Evolutionary conservation across 2,113 vertebrate genomes (phyloP).

Genomic region (Syrrhaptes paradoxus): DNA sequence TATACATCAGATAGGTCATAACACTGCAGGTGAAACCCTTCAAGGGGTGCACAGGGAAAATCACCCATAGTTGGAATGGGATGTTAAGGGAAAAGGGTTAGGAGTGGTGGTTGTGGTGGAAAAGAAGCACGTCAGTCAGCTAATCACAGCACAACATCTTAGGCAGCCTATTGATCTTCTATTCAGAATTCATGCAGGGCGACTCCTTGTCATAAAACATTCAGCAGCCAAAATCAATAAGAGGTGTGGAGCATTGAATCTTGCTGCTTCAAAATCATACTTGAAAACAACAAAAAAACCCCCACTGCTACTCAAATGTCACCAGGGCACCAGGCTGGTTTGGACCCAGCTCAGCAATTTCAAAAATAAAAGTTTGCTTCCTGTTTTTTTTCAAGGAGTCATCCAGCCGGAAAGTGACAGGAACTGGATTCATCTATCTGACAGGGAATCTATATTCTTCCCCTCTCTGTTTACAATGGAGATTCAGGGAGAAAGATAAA

Average conservation of each 20-base stretch:
- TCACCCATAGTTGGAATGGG: background rate
- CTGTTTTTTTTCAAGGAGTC: slow-evolving; percentile 4
- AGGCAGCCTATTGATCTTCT: slow-evolving; percentile 71
- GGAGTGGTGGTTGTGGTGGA: background rate
- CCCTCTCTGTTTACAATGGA: slow-evolving; percentile 32
- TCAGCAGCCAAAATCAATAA: slow-evolving; percentile 74
- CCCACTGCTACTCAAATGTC: slow-evolving; percentile 45
- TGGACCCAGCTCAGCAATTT: slow-evolving; percentile 7
- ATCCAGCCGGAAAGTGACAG: slow-evolving; percentile 5
- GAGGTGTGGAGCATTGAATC: slow-evolving; percentile 56
- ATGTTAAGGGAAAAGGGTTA: background rate
- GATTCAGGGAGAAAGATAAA: slow-evolving; percentile 30
- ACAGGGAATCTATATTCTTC: slow-evolving; percentile 49
- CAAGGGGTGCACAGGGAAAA: background rate
- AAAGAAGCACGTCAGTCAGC: slow-evolving; percentile 11
- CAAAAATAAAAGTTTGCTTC: slow-evolving; percentile 31
- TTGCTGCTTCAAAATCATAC: slow-evolving; percentile 60
- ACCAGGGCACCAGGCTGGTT: background rate
- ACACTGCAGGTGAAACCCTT: background rate
- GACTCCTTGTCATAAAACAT: slow-evolving; percentile 75
- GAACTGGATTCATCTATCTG: background rate
- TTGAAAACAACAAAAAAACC: slow-evolving; percentile 54
- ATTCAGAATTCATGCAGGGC: slow-evolving; percentile 59
- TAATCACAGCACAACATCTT: slow-evolving; percentile 41
- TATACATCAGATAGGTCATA: background rate